phyloP scores from a whole-genome alignment of 1,140 invertebrate genomes.

The Manduca sexta region DNA sequence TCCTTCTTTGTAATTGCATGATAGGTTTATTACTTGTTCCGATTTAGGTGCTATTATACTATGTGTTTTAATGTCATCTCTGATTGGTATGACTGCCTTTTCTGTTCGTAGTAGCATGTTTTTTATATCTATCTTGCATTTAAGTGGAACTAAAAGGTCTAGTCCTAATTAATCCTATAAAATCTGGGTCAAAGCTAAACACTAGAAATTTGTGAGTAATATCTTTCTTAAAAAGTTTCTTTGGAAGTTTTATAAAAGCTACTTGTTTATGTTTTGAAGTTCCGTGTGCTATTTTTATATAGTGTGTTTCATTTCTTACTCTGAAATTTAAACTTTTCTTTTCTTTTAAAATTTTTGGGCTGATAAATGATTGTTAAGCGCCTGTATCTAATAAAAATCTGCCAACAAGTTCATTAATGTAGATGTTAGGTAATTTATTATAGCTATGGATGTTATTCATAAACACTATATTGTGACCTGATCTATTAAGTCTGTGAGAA shows the following conservation, averaged over 20 bases:
- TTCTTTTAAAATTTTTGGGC: slow-evolving; percentile 1
- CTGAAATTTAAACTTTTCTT: not conserved
- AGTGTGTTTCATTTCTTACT: slow-evolving; percentile 5
- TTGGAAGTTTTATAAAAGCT: slow-evolving; percentile 10
- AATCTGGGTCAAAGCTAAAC: slow-evolving; percentile 19
- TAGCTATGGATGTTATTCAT: not conserved
- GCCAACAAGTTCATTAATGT: slow-evolving; percentile 13
- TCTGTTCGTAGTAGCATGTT: slow-evolving; percentile 3
- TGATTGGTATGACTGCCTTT: slow-evolving; percentile 3
- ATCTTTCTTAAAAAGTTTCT: slow-evolving; percentile 8
- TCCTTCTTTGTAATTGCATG: slow-evolving; percentile 3
- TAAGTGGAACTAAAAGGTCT: slow-evolving; percentile 11
- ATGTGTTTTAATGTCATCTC: slow-evolving; percentile 2
- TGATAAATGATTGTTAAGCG: slow-evolving; percentile 15
- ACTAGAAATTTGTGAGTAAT: slow-evolving; percentile 16
- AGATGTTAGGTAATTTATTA: slow-evolving; percentile 12
- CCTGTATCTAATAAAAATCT: slow-evolving; percentile 19
- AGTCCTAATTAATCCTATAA: slow-evolving; percentile 19
- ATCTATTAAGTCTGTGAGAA: no score
- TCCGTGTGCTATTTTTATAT: slow-evolving; percentile 13
- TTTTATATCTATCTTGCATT: slow-evolving; percentile 14
- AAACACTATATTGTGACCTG: no score
- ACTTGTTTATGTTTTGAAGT: slow-evolving; percentile 7
- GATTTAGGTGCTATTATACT: not conserved
- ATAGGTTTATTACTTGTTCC: not conserved